Evolutionary conservation across 2,888 invertebrate genomes (phyloP).

Genomic region (Nephrotoma guestfalica): DNA sequence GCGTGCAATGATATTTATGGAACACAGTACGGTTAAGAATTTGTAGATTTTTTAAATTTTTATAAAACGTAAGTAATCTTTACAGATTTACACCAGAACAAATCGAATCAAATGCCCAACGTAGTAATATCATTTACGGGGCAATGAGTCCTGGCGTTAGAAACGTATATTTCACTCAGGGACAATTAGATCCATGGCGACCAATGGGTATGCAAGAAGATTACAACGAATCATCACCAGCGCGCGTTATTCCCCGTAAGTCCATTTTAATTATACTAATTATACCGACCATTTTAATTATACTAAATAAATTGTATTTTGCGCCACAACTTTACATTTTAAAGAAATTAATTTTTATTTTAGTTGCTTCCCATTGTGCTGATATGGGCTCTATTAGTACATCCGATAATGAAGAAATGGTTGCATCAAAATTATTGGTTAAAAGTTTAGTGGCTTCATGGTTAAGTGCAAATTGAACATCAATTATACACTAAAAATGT

Average conservation of each 20-base stretch:
- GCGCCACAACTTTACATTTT: background rate
- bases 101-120: slow-evolving; percentile 13
- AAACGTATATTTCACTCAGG: slow-evolving; percentile 39
- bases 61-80: background rate
- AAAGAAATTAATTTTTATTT: background rate
- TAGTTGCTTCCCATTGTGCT: slow-evolving; percentile 24
- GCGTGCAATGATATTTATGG: slow-evolving; percentile 23
- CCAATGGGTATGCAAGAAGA: slow-evolving; percentile 33
- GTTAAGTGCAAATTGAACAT: slow-evolving; percentile 13
- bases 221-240: slow-evolving; percentile 10
- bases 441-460: slow-evolving; percentile 20
- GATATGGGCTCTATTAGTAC: slow-evolving; percentile 23
- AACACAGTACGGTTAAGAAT: background rate
- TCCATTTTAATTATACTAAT: slow-evolving; percentile 1
- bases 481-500: background rate
- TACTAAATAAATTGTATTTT: background rate
- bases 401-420: slow-evolving; percentile 21
- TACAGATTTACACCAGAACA: background rate
- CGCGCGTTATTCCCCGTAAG: slow-evolving; percentile 21
- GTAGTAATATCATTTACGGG: slow-evolving; percentile 37
- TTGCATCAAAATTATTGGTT: slow-evolving; percentile 22
- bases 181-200: slow-evolving; percentile 41
- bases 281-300: background rate
- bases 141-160: slow-evolving; percentile 31
- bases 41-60: background rate